These are phyloP conservation scores for Dolichoris vasculosae DNA, from an alignment of 1,140 invertebrate species.

Conservation along the genomic window DNA sequence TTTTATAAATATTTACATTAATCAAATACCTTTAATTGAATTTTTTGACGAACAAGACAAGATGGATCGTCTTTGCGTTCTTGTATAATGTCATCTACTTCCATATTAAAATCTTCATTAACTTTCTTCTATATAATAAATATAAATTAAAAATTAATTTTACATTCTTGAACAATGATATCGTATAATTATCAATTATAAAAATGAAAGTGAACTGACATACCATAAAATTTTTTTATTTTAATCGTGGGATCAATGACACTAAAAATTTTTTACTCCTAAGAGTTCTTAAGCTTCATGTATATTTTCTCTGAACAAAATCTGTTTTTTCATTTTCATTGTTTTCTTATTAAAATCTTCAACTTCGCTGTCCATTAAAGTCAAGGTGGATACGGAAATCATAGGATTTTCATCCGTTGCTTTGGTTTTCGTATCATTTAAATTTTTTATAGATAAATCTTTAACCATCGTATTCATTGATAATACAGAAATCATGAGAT, in stretches of 20 bases:
- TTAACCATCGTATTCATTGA: not conserved
- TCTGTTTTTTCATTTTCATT: constrained; percentile 36
- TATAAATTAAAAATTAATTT: not conserved
- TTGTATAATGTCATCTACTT: constrained; percentile 7
- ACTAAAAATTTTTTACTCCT: constrained; percentile 25
- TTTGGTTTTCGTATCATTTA: not conserved
- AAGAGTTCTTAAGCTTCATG: not conserved
- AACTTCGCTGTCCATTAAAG: constrained; percentile 19
- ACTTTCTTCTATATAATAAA: not conserved
- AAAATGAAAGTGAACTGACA: not conserved
- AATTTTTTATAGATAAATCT: not conserved
- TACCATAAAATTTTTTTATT: constrained; percentile 13
- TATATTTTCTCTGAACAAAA: constrained; percentile 29
- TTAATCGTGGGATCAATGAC: constrained; percentile 13
- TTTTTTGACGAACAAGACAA: not conserved
- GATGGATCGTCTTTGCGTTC: not conserved
- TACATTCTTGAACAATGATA: not conserved
- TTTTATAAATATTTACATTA: too few relatives aligned
- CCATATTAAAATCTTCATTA: constrained; percentile 4
- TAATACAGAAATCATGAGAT: not conserved
- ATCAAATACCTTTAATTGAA: constrained; percentile 9
- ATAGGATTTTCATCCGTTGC: not conserved
- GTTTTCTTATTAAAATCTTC: not conserved
- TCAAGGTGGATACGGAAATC: constrained; percentile 23
- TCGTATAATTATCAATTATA: not conserved